Percentiles rank a stretch among this genome's conserved stretches.
Conservation (phyloP, 2,888 invertebrate genomes). For the Anagyrus pseudococci region DNA sequence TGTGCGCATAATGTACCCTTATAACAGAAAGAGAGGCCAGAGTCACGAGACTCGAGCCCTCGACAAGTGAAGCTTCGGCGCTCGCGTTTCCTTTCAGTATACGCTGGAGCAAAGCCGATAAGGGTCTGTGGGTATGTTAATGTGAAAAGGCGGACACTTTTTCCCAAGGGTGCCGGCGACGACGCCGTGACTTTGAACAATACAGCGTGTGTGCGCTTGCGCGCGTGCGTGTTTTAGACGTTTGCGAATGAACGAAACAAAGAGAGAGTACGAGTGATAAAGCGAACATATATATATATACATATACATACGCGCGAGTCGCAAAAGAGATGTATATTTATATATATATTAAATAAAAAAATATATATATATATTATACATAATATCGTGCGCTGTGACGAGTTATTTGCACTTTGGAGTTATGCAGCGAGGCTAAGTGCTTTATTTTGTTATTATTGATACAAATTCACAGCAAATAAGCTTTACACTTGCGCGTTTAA, state of each 20-base stretch:
- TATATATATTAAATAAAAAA: conserved; percentile 11
- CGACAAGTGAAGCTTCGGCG: too few species aligned
- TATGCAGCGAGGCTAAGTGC: conserved; percentile 40
- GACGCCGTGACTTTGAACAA: neutral
- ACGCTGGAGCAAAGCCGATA: neutral
- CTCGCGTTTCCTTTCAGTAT: too few species aligned
- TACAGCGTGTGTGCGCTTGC: neutral
- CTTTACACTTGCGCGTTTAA: conserved; percentile 40
- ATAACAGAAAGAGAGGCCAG: neutral
- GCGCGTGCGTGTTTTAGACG: neutral
- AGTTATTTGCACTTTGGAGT: conserved; percentile 41
- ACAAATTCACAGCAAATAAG: conserved; percentile 40
- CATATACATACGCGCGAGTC: neutral
- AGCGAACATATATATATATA: neutral
- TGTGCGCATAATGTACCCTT: conserved; percentile 23
- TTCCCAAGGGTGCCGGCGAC: neutral
- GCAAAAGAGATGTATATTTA: conserved; percentile 6
- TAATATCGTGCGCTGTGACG: conserved; percentile 14
- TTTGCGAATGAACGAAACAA: neutral
- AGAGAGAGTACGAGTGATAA: neutral
- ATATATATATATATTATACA: neutral
- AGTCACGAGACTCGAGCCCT: conserved; percentile 2
- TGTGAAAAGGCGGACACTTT: neutral
- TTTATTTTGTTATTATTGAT: conserved; percentile 42
- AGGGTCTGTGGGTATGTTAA: neutral